Evolutionary conservation across 2,888 invertebrate species (phyloP), one percentile per base, ranked within the genome.

Genomic region (Tenthredo distinguenda): DNA sequence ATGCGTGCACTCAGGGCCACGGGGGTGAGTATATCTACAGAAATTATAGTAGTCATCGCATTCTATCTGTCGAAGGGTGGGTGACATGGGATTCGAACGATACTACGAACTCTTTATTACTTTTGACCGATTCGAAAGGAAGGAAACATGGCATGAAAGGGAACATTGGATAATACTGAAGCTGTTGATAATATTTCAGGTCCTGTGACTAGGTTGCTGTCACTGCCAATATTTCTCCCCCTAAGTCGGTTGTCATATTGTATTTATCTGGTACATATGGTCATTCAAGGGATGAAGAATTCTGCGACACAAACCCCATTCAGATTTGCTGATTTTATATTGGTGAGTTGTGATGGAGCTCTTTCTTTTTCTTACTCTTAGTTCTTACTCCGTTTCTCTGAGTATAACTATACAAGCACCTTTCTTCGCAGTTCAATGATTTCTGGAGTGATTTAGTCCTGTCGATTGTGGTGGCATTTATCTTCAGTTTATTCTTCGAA

Each of bases 1-100:
- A 94, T 89, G 94, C 94, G 65, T 95, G 95, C 87, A 91, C 92
- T 31, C 91, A 93, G 76, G 95, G 95, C 43, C 92, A 94, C 88
- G 95, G 95, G 90, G 94, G 94, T 94, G 88, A 88, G 83, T 76
- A 68, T 47, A 68, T 47, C 21, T 26, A 2, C 21, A 34, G 18
- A 77, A 55, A 15, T 55, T 12, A 85, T 37, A 50, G 82, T 34
- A 34, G 15, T 21, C 12, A 26, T 65, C 12, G 6, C 5, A 47
- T 47, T 47, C 3, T 47, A 15, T 47, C 47, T 47, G 12, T 47
- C 47, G 47, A 3, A 47, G 12, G 47, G 47, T 47, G 15, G 15
- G 15, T 47, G 15, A 47, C 47, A 47, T 47, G 47, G 47, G 3
- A 12, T 47, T 47, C 15, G 15, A 15, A 15, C 3, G 47, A 15